Evolutionary conservation across 2,888 invertebrate species (phyloP).

Genomic region (Bembecia ichneumoniformis): DNA sequence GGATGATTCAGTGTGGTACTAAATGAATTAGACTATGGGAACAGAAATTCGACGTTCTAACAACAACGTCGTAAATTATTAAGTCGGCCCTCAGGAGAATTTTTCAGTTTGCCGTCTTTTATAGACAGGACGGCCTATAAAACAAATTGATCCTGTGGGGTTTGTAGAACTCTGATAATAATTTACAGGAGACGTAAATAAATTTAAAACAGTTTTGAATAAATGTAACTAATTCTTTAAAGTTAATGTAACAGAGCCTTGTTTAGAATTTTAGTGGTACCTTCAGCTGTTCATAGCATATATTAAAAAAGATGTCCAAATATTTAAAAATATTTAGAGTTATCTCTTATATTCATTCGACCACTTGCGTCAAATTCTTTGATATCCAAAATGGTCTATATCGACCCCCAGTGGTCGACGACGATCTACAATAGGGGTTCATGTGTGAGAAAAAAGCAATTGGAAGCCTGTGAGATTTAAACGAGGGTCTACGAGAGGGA

Average conservation of each 20-base stretch:
- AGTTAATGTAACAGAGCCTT: not conserved
- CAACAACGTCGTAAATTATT: constrained; percentile 40
- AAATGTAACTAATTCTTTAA: not conserved
- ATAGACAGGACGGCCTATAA: constrained; percentile 43
- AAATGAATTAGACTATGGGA: not conserved
- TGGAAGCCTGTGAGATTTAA: too few species aligned
- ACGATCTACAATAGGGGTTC: too few species aligned
- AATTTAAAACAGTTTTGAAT: constrained; percentile 7
- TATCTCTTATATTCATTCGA: too few species aligned
- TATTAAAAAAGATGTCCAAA: too few species aligned
- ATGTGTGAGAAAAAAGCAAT: too few species aligned
- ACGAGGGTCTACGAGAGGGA: too few species aligned
- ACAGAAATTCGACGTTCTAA: constrained; percentile 17
- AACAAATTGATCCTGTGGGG: constrained; percentile 45
- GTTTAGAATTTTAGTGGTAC: not conserved
- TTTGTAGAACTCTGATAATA: constrained; percentile 36
- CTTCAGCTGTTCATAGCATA: too few species aligned
- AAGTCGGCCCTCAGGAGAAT: constrained; percentile 33
- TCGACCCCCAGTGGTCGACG: too few species aligned
- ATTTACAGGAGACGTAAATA: constrained; percentile 29
- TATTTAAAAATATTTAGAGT: too few species aligned
- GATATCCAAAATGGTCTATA: too few species aligned
- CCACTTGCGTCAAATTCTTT: too few species aligned
- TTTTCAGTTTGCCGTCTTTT: constrained; percentile 44
- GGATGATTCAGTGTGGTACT: too few species aligned